Conservation (phyloP, 2,797 vertebrate genomes). For the Sylvia borin region DNA sequence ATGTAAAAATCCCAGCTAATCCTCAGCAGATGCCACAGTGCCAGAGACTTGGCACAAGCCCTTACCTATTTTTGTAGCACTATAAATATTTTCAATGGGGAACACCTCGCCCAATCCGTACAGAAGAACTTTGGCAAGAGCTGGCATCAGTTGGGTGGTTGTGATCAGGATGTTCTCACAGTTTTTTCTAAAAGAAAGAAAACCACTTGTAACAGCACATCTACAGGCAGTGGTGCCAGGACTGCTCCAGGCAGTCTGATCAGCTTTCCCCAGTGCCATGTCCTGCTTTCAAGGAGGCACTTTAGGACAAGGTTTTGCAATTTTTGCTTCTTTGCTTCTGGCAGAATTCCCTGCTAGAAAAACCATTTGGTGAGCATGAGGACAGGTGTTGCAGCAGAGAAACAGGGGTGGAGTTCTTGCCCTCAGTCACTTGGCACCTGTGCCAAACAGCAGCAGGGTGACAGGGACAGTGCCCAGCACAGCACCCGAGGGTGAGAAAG, state of each 20-base stretch:
- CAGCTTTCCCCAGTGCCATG: background rate
- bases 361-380: background rate
- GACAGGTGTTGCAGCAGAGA: background rate
- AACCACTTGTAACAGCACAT: background rate
- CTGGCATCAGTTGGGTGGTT: slow-evolving; percentile 96
- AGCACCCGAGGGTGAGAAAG: background rate
- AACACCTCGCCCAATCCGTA: slow-evolving; percentile 95
- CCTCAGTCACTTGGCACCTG: background rate
- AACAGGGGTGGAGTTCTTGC: background rate
- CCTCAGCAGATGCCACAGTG: background rate
- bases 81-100: slow-evolving; percentile 98
- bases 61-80: slow-evolving; percentile 97
- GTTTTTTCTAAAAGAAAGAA: slow-evolving; percentile 83
- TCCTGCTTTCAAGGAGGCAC: background rate
- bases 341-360: background rate
- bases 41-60: background rate
- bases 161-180: slow-evolving; percentile 97
- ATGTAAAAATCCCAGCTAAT: background rate
- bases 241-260: background rate
- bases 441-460: background rate
- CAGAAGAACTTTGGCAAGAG: slow-evolving; percentile 95
- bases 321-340: background rate
- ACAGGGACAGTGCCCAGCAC: background rate
- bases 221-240: background rate
- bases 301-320: background rate